Evolutionary conservation across 2,797 vertebrate species (phyloP).

Genomic region (Galaxias olidus): DNA sequence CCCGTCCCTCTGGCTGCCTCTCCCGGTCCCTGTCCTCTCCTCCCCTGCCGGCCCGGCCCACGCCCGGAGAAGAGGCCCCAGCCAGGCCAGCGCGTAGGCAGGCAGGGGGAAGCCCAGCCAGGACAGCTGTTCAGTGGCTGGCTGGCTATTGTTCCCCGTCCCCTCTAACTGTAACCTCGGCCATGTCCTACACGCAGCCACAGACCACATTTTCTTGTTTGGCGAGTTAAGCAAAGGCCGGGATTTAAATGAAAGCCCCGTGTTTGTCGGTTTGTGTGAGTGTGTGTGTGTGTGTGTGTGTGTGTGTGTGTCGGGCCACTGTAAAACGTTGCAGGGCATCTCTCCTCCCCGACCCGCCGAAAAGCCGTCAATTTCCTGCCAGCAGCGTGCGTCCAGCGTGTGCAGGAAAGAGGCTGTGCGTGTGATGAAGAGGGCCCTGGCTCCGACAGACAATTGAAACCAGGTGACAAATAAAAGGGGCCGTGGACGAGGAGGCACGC

Average conservation of each 20-base stretch:
- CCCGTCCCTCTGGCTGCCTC: too few relatives aligned
- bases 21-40: too few relatives aligned
- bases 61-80: too few relatives aligned
- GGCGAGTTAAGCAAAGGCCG: slow-evolving; percentile 72
- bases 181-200: slow-evolving; percentile 72
- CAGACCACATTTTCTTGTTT: slow-evolving; percentile 75
- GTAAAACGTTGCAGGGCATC: slow-evolving; percentile 74
- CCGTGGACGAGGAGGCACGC: slow-evolving; percentile 59
- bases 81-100: not conserved
- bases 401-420: slow-evolving; percentile 48
- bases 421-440: slow-evolving; percentile 65
- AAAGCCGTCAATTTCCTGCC: slow-evolving; percentile 73
- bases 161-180: slow-evolving; percentile 73
- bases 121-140: slow-evolving; percentile 59
- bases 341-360: slow-evolving; percentile 75
- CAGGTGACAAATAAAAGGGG: slow-evolving; percentile 78
- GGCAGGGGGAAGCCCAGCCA: slow-evolving; percentile 39
- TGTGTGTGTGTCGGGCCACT: slow-evolving; percentile 54
- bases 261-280: slow-evolving; percentile 29
- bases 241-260: slow-evolving; percentile 73
- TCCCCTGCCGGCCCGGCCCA: too few relatives aligned
- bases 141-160: slow-evolving; percentile 63
- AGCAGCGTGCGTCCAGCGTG: slow-evolving; percentile 76
- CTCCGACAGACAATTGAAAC: slow-evolving; percentile 70
- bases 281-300: not conserved